Evolutionary conservation across 2,888 invertebrate genomes (phyloP), one percentile per base, ranked within the genome.

Genomic region (Danaus chrysippus): DNA sequence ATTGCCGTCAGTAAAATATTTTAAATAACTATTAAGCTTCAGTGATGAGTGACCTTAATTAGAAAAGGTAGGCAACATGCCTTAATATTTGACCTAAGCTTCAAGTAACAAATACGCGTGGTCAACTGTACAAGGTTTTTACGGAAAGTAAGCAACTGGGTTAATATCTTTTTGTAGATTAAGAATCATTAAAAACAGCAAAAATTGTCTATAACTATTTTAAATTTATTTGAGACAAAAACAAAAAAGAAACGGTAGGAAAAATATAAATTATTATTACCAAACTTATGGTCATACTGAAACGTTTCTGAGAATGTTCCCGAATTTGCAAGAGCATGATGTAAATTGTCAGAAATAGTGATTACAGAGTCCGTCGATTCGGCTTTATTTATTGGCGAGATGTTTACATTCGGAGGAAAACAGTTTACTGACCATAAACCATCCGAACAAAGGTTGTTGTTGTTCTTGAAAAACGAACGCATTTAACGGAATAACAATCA

Each of bases 141-240:
- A 68, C 68, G 68, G 67, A 63, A 63, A 56, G 63, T 64, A 63
- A 57, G 65, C 69, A 70, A 64, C 59, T 65, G 58, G 70, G 70
- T 70, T 68, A 70, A 70, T 70, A 13, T 53, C 56, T 54, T 17
- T 44, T 56, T 52, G 49, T 44, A 54, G 13, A 54, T 59, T 61
- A 59, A 46, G 15, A 46, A 12, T 46, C 3, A 49, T 49, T 49
- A 17, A 17, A 49, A 49, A 1, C 1, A 49, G 17, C 15, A 49
- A 15, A 17, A 49, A n/a, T 49, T 49, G 17, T 9, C 17, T 17
- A 17, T n/a, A 46, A n/a, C 5, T 46, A n/a, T 15, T 5, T 46
- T 10, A 49, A 5, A 49, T 49, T 46, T 8, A 46, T 46, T 13
- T 34, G 2, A 34, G 6, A 3, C 23, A 34, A 3, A 34, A 34